Evolutionary conservation across 2,113 vertebrate genomes (phyloP).

Genomic region (Serinus canaria): DNA sequence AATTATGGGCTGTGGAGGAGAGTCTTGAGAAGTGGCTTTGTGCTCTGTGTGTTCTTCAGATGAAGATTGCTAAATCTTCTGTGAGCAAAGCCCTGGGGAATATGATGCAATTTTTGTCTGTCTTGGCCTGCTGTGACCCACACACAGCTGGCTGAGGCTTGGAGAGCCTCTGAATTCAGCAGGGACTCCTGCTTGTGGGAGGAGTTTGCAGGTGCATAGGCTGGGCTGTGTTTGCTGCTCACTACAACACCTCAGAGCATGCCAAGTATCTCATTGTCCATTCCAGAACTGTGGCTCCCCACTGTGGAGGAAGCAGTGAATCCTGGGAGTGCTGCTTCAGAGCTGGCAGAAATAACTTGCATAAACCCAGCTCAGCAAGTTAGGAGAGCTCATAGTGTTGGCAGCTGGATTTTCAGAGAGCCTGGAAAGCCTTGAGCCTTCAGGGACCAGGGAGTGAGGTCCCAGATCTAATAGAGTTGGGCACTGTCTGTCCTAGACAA

Average conservation of each 20-base stretch:
- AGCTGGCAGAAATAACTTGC: neutral
- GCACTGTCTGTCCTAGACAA: neutral
- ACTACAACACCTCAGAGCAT: fast-evolving
- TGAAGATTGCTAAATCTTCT: neutral
- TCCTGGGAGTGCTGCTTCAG: neutral
- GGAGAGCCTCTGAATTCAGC: neutral
- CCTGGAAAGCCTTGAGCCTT: neutral
- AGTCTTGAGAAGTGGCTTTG: neutral
- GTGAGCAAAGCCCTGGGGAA: neutral
- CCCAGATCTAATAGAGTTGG: neutral
- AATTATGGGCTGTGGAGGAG: neutral
- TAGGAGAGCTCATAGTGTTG: neutral
- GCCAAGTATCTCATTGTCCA: neutral
- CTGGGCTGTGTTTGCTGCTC: neutral
- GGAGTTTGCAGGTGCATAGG: neutral
- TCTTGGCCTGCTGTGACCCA: neutral
- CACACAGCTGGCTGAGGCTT: neutral
- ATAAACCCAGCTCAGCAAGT: neutral
- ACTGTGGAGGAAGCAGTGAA: neutral
- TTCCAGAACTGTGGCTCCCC: neutral
- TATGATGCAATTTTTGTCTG: neutral
- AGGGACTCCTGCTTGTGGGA: neutral
- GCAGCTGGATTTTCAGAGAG: neutral
- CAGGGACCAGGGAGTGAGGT: neutral
- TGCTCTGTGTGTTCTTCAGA: neutral